Percentiles rank a stretch among this genome's conserved stretches.
phyloP scores from a whole-genome alignment of 1,140 invertebrate genomes.

The Prorops nasuta region DNA sequence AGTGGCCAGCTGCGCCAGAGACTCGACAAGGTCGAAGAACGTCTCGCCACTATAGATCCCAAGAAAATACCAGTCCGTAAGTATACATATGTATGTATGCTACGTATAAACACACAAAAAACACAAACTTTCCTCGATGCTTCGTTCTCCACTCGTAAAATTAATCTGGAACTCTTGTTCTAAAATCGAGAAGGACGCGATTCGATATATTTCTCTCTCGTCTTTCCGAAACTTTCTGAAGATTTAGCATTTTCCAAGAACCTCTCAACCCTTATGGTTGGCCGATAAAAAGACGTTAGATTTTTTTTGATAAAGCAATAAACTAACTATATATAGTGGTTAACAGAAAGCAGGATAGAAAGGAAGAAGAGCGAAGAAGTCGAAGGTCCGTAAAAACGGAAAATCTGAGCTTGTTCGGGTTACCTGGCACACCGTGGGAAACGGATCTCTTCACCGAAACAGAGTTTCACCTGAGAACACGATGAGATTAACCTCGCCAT shows the following conservation, averaged over 20 bases:
- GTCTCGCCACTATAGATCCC: slow-evolving; percentile 53
- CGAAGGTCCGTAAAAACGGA: slow-evolving; percentile 12
- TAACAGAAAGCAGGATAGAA: neutral
- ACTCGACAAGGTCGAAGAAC: slow-evolving; percentile 49
- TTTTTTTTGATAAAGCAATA: neutral
- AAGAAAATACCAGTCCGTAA: slow-evolving; percentile 63
- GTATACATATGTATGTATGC: too few relatives aligned
- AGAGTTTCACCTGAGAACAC: slow-evolving; percentile 36
- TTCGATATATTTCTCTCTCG: too few relatives aligned
- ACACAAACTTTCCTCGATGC: too few relatives aligned
- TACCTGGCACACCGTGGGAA: slow-evolving; percentile 48
- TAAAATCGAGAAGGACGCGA: too few relatives aligned
- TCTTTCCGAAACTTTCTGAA: too few relatives aligned
- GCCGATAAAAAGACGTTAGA: neutral
- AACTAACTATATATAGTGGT: neutral
- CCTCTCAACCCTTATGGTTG: too few relatives aligned
- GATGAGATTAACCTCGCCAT: slow-evolving; percentile 28
- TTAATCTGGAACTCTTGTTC: too few relatives aligned
- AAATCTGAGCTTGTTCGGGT: slow-evolving; percentile 23
- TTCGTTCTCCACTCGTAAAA: too few relatives aligned
- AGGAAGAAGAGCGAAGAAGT: slow-evolving; percentile 1
- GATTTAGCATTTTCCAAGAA: too few relatives aligned
- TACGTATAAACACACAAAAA: too few relatives aligned
- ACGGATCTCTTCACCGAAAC: slow-evolving; percentile 35
- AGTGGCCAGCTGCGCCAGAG: slow-evolving; percentile 52